Percentiles rank a stretch among this genome's conserved stretches.
Evolutionary conservation across 2,888 invertebrate genomes (phyloP).

Genomic region (Drosophila algonquin): DNA sequence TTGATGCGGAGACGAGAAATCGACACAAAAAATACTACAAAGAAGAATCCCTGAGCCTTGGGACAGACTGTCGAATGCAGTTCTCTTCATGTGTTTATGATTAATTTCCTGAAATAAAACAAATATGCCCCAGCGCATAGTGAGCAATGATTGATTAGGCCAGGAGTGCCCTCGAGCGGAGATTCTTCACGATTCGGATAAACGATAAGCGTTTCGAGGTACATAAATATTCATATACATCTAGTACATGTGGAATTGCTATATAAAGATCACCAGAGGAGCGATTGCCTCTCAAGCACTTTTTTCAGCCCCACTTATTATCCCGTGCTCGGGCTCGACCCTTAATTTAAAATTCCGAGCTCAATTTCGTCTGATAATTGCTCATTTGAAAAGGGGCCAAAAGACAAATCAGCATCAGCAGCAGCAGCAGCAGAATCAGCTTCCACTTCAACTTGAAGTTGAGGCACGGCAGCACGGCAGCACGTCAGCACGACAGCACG

Average conservation of each 20-base stretch:
- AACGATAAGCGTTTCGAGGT: conserved; percentile 14
- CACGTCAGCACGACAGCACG: not conserved
- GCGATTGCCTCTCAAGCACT: not conserved
- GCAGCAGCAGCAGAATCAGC: conserved; percentile 1
- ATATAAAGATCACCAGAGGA: not conserved
- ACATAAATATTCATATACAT: not conserved
- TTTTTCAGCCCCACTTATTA: conserved; percentile 12
- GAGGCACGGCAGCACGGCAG: not conserved
- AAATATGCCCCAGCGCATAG: conserved; percentile 58
- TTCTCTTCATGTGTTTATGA: conserved; percentile 64
- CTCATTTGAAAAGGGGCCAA: conserved; percentile 40
- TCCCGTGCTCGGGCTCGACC: conserved; percentile 3
- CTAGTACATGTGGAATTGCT: not conserved
- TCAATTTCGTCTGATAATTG: conserved; percentile 44
- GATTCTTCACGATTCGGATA: conserved; percentile 16
- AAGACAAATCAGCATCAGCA: conserved; percentile 7
- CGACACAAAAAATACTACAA: not conserved
- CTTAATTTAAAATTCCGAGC: conserved; percentile 40
- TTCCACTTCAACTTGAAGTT: conserved; percentile 14
- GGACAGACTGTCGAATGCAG: conserved; percentile 52
- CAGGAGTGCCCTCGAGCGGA: conserved; percentile 7
- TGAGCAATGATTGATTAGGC: conserved; percentile 78
- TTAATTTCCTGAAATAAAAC: conserved; percentile 72
- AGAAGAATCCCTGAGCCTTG: not conserved
- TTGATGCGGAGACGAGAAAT: not conserved